These are phyloP conservation scores for Alosa sapidissima DNA, from an alignment of 2,797 vertebrate species.

Conservation along the genomic window DNA sequence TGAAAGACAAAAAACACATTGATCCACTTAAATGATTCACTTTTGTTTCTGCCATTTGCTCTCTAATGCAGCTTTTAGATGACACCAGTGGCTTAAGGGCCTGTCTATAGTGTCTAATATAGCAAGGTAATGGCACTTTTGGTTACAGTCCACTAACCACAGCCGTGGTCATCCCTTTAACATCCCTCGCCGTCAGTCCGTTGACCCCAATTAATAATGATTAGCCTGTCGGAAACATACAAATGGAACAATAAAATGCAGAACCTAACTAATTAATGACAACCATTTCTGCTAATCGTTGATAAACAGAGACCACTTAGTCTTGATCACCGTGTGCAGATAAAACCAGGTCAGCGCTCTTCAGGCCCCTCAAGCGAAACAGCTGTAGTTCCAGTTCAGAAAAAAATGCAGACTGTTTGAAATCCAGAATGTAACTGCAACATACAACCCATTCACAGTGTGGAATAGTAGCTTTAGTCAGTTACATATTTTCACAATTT, in stretches of 20 bases:
- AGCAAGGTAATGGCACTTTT: constrained; percentile 92
- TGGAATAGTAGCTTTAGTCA: neutral
- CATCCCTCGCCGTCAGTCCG: constrained; percentile 80
- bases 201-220: constrained; percentile 99
- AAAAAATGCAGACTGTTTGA: constrained; percentile 29
- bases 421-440: neutral
- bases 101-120: constrained; percentile 83
- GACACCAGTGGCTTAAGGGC: constrained; percentile 96
- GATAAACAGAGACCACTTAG: constrained; percentile 91
- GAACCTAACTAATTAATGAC: constrained; percentile 95
- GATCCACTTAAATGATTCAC: constrained; percentile 74
- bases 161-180: constrained; percentile 82
- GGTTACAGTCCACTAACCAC: constrained; percentile 94
- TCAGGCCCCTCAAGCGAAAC: constrained; percentile 53
- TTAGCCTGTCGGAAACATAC: constrained; percentile 95
- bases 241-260: constrained; percentile 98
- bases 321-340: constrained; percentile 88
- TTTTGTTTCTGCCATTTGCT: constrained; percentile 38
- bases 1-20: constrained; percentile 70
- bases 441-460: neutral
- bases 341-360: constrained; percentile 86
- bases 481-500: neutral
- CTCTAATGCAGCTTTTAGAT: constrained; percentile 96
- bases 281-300: constrained; percentile 96
- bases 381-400: constrained; percentile 46